Conservation (phyloP, 2,888 invertebrate species). For the Ormyrus nitidulus region DNA sequence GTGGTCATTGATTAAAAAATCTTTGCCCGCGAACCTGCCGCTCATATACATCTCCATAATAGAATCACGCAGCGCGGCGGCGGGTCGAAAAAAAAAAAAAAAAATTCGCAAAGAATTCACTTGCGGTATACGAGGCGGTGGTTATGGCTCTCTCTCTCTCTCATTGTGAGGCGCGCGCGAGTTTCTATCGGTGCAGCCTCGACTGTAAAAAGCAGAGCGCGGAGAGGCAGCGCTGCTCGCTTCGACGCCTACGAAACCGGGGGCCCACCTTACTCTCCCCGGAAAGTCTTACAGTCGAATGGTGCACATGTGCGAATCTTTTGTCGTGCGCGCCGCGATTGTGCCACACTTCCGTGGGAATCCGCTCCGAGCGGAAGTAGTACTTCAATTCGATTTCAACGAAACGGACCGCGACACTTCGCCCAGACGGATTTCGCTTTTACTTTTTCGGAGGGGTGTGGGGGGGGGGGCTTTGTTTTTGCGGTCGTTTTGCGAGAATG, state of each 20-base stretch:
- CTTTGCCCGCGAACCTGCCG: too few relatives aligned
- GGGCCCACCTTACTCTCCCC: constrained; percentile 5
- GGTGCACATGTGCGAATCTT: constrained; percentile 56
- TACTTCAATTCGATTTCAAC: constrained; percentile 38
- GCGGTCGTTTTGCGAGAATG: too few relatives aligned
- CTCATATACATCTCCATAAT: too few relatives aligned
- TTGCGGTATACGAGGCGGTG: neutral
- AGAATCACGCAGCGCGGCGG: too few relatives aligned
- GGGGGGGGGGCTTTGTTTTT: neutral
- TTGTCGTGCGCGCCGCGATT: constrained; percentile 68
- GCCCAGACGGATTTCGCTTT: constrained; percentile 58
- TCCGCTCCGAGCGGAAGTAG: constrained; percentile 71
- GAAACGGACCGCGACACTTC: constrained; percentile 21
- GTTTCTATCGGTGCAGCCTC: neutral
- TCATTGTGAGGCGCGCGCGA: neutral
- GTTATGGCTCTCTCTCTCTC: too few relatives aligned
- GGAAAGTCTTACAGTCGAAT: neutral
- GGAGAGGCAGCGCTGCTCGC: neutral
- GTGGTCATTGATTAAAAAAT: too few relatives aligned
- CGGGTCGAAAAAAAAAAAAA: too few relatives aligned
- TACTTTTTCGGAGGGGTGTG: neutral
- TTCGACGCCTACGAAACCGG: neutral
- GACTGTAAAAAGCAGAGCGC: too few relatives aligned
- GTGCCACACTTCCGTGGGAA: constrained; percentile 74
- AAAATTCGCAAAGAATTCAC: too few relatives aligned